Percentiles rank a stretch among this genome's conserved stretches.
Conservation (phyloP, 2,797 vertebrate species). For the Megaceryle alcyon region DNA sequence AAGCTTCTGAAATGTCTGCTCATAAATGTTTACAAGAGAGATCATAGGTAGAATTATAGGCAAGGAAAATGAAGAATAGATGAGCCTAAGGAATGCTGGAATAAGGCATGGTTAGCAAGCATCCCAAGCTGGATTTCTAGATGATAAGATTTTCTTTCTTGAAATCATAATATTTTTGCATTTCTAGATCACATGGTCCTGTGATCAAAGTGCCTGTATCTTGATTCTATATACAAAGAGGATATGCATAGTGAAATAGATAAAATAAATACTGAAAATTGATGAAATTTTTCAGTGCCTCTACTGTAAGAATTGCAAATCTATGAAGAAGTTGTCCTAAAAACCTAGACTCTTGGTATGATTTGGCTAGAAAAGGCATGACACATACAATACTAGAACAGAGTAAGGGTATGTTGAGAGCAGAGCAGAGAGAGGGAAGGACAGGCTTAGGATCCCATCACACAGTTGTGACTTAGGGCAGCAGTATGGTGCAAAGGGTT, state of each 20-base stretch:
- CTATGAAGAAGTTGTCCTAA: not conserved
- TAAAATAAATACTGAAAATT: not conserved
- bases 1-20: conserved; percentile 63
- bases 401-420: not conserved
- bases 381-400: not conserved
- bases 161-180: not conserved
- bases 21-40: conserved; percentile 66
- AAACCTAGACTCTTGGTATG: not conserved
- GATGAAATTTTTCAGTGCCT: not conserved
- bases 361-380: not conserved
- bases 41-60: conserved; percentile 54
- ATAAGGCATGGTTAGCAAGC: not conserved
- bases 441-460: not conserved
- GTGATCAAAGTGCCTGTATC: not conserved
- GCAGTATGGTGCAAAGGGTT: not conserved
- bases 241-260: not conserved
- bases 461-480: not conserved
- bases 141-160: conserved; percentile 1
- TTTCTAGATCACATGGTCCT: not conserved
- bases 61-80: conserved; percentile 42
- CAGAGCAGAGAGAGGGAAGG: not conserved
- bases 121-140: not conserved
- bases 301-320: not conserved
- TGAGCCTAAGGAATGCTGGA: not conserved
- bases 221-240: not conserved